Evolutionary conservation across 2,797 vertebrate species (phyloP).

Genomic region (Lithobates sylvaticus): DNA sequence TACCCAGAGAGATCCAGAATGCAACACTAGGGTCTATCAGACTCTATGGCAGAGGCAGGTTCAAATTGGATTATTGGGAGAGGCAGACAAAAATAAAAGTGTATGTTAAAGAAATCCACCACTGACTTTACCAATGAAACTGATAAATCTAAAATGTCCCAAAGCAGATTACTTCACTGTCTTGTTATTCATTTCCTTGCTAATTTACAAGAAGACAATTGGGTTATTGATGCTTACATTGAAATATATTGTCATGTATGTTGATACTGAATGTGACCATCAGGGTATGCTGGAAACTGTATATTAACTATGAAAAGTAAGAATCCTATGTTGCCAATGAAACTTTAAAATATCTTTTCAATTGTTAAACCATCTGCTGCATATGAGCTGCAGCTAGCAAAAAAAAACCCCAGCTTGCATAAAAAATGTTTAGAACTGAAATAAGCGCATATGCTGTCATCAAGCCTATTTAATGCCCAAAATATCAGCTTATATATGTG

Average conservation of each 20-base stretch:
- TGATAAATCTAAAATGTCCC: background rate
- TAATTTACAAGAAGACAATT: background rate
- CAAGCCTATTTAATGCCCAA: conserved; percentile 25
- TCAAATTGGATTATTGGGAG: too few relatives aligned
- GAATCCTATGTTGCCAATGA: conserved; percentile 36
- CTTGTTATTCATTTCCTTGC: background rate
- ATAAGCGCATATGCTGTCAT: conserved; percentile 2
- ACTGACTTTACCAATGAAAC: background rate
- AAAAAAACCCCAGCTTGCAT: background rate
- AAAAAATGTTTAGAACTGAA: conserved; percentile 17
- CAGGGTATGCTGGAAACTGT: background rate
- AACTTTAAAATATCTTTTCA: conserved; percentile 34
- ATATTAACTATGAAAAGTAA: conserved; percentile 19
- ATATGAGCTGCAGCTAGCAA: conserved; percentile 33
- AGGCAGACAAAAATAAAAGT: too few relatives aligned
- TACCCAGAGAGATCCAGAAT: too few relatives aligned
- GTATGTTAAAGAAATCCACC: too few relatives aligned
- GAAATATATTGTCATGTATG: background rate
- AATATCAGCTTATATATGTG: conserved; percentile 30
- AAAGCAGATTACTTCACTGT: background rate
- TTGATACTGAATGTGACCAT: background rate
- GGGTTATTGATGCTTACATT: background rate
- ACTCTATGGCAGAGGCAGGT: too few relatives aligned
- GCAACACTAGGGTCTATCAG: too few relatives aligned
- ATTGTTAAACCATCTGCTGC: conserved; percentile 40